These are phyloP conservation scores for Xenops minutus DNA, from an alignment of 2,797 vertebrate species.

Conservation along the genomic window DNA sequence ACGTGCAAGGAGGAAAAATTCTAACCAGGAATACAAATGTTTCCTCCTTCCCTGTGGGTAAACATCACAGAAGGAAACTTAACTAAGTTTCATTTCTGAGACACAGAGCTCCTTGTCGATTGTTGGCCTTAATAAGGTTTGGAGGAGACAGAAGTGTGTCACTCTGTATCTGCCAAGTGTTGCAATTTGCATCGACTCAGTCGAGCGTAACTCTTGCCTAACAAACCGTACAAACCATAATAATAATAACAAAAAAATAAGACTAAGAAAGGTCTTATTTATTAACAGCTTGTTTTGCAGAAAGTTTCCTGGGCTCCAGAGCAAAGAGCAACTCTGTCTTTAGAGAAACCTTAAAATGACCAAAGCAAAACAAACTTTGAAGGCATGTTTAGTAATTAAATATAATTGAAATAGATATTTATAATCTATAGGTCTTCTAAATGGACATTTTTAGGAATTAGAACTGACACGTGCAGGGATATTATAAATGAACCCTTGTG, in stretches of 20 bases:
- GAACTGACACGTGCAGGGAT: neutral
- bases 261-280: neutral
- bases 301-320: neutral
- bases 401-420: neutral
- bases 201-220: neutral
- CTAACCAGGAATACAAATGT: neutral
- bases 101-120: constrained; percentile 5
- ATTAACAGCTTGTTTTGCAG: neutral
- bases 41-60: constrained; percentile 1
- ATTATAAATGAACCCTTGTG: neutral
- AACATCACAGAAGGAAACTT: constrained; percentile 12
- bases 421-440: neutral
- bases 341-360: neutral
- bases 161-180: neutral
- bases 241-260: neutral
- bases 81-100: constrained; percentile 10
- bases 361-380: neutral
- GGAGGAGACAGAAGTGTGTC: neutral
- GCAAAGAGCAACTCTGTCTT: neutral
- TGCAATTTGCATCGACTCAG: neutral
- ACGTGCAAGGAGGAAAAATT: neutral
- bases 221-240: constrained; percentile 7
- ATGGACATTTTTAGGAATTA: neutral
- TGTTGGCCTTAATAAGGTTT: constrained; percentile 13
- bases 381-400: neutral